Percentiles rank a stretch among this genome's conserved stretches.
These are phyloP conservation scores for Bubo scandiacus DNA, from an alignment of 2,113 vertebrate genomes.

Conservation along the genomic window DNA sequence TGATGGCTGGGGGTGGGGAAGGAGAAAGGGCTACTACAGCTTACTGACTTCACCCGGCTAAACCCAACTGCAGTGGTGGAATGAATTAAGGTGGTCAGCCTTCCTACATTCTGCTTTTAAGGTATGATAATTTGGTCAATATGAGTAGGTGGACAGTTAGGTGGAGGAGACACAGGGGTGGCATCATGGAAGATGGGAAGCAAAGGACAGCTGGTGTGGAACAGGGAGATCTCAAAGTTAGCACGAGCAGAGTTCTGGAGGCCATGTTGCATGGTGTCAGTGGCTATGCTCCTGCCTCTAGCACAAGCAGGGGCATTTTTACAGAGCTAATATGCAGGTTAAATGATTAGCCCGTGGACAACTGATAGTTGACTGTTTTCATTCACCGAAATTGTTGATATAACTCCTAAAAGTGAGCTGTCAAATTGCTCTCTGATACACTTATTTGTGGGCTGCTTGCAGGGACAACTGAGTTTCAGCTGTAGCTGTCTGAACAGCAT, in stretches of 20 bases:
- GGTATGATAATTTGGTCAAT: not conserved
- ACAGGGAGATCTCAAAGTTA: not conserved
- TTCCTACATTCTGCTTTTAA: not conserved
- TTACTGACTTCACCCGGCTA: not conserved
- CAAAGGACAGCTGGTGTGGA: not conserved
- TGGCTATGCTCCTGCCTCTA: too few species aligned
- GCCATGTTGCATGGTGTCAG: rapidly evolving
- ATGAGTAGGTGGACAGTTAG: rapidly evolving
- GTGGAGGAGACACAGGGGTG: not conserved
- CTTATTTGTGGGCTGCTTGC: not conserved
- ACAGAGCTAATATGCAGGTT: not conserved
- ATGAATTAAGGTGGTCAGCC: not conserved
- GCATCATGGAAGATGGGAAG: not conserved
- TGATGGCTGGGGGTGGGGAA: not conserved
- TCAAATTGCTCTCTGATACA: not conserved
- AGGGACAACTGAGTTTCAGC: not conserved
- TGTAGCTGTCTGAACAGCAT: not conserved
- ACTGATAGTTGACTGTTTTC: not conserved
- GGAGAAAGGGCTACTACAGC: not conserved
- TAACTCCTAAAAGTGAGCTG: not conserved
- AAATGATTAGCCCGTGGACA: not conserved
- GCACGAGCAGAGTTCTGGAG: not conserved
- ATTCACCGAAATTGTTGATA: not conserved
- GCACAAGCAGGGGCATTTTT: rapidly evolving
- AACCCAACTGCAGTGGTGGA: not conserved